A percentile compares a stretch with the other conserved stretches of the same genome.
Evolutionary conservation across 2,797 vertebrate genomes (phyloP).

Genomic region (Sebastes diaconus): DNA sequence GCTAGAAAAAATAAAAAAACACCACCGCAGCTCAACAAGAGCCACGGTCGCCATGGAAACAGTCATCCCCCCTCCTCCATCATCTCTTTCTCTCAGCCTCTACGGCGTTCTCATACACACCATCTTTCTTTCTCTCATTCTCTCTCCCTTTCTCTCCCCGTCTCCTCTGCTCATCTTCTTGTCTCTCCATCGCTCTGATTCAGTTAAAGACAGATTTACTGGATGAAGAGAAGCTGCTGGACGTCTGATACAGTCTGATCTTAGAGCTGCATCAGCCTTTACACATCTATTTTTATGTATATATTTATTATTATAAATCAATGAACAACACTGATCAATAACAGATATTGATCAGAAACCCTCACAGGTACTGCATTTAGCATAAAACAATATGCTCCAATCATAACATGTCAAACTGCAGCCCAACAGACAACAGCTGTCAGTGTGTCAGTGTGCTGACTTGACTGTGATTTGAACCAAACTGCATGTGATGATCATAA

Average conservation of each 20-base stretch:
- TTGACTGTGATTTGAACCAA: fast-evolving
- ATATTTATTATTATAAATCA: too few relatives aligned
- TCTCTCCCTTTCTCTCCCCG: background rate
- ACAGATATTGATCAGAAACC: too few relatives aligned
- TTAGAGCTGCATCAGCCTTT: background rate
- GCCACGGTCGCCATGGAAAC: constrained; percentile 56
- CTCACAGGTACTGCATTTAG: too few relatives aligned
- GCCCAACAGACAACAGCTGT: too few relatives aligned
- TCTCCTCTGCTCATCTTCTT: background rate
- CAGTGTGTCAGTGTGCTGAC: too few relatives aligned
- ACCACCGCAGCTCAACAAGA: constrained; percentile 20
- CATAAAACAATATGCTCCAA: too few relatives aligned
- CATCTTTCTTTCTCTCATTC: background rate
- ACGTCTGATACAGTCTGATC: background rate
- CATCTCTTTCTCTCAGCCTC: constrained; percentile 17
- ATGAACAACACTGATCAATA: too few relatives aligned
- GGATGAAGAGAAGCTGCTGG: background rate
- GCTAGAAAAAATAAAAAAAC: background rate
- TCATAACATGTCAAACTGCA: too few relatives aligned
- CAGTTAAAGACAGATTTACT: background rate
- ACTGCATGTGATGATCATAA: too few relatives aligned
- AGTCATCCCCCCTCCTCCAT: constrained; percentile 6
- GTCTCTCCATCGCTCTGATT: constrained; percentile 14
- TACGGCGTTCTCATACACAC: background rate
- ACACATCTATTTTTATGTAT: background rate